These are phyloP conservation scores for Hemibagrus wyckioides DNA, from an alignment of 2,113 vertebrate species.

Conservation along the genomic window DNA sequence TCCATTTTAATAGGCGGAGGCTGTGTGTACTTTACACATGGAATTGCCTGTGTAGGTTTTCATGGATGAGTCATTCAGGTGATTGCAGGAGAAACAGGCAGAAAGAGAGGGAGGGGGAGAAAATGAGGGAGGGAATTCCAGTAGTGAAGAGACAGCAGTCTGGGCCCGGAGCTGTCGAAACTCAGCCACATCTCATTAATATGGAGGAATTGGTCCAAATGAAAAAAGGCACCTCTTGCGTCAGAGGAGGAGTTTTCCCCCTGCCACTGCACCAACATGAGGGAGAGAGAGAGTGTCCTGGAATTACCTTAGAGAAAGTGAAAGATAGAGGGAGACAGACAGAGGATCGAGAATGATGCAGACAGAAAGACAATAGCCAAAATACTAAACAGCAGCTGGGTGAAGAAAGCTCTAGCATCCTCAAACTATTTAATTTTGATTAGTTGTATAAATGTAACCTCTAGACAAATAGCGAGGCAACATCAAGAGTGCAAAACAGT, in stretches of 20 bases:
- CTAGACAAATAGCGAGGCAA: not conserved
- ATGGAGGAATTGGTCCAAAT: conserved; percentile 46
- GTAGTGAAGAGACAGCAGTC: conserved; percentile 34
- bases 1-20: conserved; percentile 35
- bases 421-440: not conserved
- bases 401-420: not conserved
- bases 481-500: not conserved
- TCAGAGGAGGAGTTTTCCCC: conserved; percentile 49
- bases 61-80: conserved; percentile 53
- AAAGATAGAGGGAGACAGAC: not conserved
- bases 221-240: conserved; percentile 30
- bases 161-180: conserved; percentile 42
- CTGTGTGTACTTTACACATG: conserved; percentile 30
- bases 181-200: conserved; percentile 44
- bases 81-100: conserved; percentile 27
- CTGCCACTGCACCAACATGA: not conserved
- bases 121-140: conserved; percentile 43
- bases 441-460: not conserved
- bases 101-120: not conserved
- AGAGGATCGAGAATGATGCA: not conserved
- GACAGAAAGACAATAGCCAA: not conserved
- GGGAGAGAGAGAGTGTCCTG: conserved; percentile 15
- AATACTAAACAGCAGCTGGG: not conserved
- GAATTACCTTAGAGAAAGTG: conserved; percentile 28
- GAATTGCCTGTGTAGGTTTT: conserved; percentile 42